Evolutionary conservation across 2,797 vertebrate genomes (phyloP).

Genomic region (Gallinago nigripennis): DNA sequence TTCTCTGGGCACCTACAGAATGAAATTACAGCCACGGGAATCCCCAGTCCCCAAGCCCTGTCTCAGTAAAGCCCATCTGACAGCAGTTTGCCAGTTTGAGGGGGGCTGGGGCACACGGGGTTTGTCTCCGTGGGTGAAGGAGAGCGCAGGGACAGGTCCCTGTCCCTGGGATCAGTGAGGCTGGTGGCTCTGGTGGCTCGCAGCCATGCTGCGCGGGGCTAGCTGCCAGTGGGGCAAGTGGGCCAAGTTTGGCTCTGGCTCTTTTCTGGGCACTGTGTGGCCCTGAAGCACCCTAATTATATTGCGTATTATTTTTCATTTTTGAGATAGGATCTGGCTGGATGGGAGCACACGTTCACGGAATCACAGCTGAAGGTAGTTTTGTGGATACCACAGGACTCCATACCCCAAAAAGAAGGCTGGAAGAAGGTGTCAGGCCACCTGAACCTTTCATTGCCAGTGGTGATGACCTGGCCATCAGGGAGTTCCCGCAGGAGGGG

Average conservation of each 20-base stretch:
- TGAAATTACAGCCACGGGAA: not conserved
- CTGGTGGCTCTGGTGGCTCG: not conserved
- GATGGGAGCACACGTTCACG: not conserved
- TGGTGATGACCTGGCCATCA: conserved; percentile 98
- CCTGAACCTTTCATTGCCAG: conserved; percentile 97
- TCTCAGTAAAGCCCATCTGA: not conserved
- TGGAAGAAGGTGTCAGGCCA: conserved; percentile 98
- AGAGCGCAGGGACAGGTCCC: not conserved
- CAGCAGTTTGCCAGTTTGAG: not conserved
- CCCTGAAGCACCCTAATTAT: not conserved
- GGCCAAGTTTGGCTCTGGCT: not conserved
- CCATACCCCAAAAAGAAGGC: conserved; percentile 94
- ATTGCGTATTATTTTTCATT: not conserved
- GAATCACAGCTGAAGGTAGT: too few species aligned
- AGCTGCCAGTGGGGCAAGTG: not conserved
- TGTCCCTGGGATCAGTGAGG: not conserved
- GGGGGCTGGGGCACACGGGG: not conserved
- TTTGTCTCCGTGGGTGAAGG: not conserved
- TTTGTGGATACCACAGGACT: too few species aligned
- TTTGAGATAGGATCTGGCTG: not conserved
- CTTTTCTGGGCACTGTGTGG: not conserved
- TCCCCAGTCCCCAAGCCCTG: not conserved
- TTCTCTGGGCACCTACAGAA: not conserved
- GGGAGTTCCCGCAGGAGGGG: conserved; percentile 75
- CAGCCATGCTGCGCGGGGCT: not conserved